Evolutionary conservation across 2,888 invertebrate genomes (phyloP).

Genomic region (Gymnoscelis rufifasciata): DNA sequence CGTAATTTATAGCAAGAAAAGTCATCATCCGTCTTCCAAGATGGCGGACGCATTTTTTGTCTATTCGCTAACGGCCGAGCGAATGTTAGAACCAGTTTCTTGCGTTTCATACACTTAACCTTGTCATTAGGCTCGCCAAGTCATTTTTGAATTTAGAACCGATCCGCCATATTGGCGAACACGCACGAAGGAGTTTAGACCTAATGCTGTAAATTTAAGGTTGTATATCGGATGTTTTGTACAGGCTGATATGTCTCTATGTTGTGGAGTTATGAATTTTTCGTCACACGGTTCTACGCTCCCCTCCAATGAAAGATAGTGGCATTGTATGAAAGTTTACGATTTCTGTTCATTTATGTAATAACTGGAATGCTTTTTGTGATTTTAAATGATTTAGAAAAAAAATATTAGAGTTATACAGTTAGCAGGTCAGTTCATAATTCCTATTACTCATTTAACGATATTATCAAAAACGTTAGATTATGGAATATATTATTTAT

Average conservation of each 20-base stretch:
- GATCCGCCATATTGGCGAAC: constrained; percentile 20
- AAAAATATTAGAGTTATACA: too few relatives aligned
- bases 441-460: too few relatives aligned
- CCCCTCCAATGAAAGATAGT: constrained; percentile 37
- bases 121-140: constrained; percentile 65
- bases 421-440: too few relatives aligned
- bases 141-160: constrained; percentile 53
- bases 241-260: constrained; percentile 28
- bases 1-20: constrained; percentile 48
- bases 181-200: constrained; percentile 25
- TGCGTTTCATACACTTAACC: constrained; percentile 60
- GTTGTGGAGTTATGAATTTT: constrained; percentile 33
- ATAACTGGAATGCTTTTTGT: too few relatives aligned
- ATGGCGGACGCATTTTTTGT: constrained; percentile 60
- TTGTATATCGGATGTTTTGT: constrained; percentile 22
- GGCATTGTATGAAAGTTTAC: constrained; percentile 36
- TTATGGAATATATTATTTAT: too few relatives aligned
- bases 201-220: constrained; percentile 26
- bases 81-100: constrained; percentile 62
- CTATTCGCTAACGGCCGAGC: constrained; percentile 56
- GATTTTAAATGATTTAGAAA: too few relatives aligned
- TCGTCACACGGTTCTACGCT: constrained; percentile 46
- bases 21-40: constrained; percentile 52
- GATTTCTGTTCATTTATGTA: constrained; percentile 13
- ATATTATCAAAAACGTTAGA: too few relatives aligned